These are phyloP conservation scores for Labroides dimidiatus DNA, from an alignment of 2,797 vertebrate genomes.

Conservation along the genomic window DNA sequence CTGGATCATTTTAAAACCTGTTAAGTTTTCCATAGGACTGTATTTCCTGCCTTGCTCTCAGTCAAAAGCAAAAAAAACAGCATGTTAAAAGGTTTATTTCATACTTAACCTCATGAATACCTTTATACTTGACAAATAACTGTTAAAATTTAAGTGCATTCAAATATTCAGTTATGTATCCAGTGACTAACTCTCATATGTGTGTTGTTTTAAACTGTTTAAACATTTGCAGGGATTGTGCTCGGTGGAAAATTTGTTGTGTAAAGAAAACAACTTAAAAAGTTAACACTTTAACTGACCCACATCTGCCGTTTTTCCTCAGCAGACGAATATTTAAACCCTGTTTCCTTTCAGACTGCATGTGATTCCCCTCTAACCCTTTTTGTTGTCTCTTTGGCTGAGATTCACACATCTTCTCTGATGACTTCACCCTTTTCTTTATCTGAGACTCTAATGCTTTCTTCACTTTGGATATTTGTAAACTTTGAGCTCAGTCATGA, in stretches of 20 bases:
- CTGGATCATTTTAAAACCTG: too few species aligned
- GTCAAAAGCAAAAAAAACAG: too few species aligned
- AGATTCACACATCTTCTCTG: too few species aligned
- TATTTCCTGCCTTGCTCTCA: too few species aligned
- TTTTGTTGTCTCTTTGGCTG: too few species aligned
- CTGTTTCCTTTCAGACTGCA: background rate
- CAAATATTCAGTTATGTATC: background rate
- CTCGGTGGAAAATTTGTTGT: constrained; percentile 45
- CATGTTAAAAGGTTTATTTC: too few species aligned
- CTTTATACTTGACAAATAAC: background rate
- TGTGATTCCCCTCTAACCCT: background rate
- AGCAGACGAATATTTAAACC: background rate
- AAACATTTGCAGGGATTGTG: constrained; percentile 66
- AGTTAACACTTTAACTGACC: constrained; percentile 61
- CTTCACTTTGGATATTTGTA: too few species aligned
- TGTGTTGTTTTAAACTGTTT: constrained; percentile 34
- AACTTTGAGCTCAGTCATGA: too few species aligned
- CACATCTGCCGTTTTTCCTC: background rate
- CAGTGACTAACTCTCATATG: constrained; percentile 23
- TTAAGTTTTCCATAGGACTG: too few species aligned
- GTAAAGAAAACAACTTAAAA: constrained; percentile 28
- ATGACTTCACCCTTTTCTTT: too few species aligned
- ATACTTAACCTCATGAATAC: background rate
- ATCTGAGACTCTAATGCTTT: too few species aligned
- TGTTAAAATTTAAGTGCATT: constrained; percentile 9